phyloP scores from a whole-genome alignment of 2,113 vertebrate species.

The Microcebus griseorufus region DNA sequence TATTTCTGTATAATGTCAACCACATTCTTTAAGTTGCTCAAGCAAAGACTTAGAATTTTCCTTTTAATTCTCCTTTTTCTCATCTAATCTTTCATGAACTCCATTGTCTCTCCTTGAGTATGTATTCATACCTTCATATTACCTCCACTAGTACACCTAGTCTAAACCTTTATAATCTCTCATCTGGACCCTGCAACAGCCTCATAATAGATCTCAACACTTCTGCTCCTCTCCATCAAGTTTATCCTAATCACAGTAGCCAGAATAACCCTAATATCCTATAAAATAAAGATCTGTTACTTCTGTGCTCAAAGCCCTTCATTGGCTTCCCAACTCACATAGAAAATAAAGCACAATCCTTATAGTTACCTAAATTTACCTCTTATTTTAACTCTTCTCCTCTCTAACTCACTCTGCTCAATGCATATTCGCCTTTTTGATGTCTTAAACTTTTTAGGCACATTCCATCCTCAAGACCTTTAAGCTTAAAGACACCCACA shows the following conservation, averaged over 20 bases:
- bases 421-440: background rate
- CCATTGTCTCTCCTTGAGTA: background rate
- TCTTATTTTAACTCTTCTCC: background rate
- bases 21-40: background rate
- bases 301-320: background rate
- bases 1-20: constrained; percentile 36
- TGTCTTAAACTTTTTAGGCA: background rate
- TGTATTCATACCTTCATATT: background rate
- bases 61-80: background rate
- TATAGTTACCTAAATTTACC: background rate
- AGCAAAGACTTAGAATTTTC: background rate
- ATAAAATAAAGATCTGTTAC: background rate
- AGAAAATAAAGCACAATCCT: background rate
- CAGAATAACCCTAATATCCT: background rate
- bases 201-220: background rate
- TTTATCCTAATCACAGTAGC: background rate
- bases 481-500: background rate
- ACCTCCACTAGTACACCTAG: background rate
- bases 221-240: background rate
- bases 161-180: background rate
- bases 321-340: background rate
- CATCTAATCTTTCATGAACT: background rate
- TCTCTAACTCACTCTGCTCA: background rate
- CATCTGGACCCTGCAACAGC: background rate
- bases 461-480: background rate